These are phyloP conservation scores for Myotis lucifugus DNA, from an alignment of 2,113 vertebrate genomes.

Conservation along the genomic window DNA sequence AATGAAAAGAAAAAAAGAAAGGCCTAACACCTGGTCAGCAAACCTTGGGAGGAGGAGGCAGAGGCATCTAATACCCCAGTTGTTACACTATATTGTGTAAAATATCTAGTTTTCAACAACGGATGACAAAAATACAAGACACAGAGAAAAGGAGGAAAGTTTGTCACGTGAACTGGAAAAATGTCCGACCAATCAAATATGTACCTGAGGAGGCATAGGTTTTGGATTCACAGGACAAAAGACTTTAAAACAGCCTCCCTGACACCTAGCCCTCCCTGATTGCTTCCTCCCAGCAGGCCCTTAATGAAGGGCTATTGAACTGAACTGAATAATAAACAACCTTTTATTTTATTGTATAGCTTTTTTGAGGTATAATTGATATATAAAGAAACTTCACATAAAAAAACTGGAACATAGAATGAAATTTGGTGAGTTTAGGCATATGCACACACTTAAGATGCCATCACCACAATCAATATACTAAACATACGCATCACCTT, in stretches of 20 bases:
- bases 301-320: background rate
- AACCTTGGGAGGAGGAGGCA: fast-evolving
- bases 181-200: background rate
- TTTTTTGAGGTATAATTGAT: background rate
- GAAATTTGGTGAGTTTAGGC: background rate
- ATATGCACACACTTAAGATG: background rate
- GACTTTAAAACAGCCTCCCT: background rate
- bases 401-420: too few relatives aligned
- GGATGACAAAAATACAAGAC: background rate
- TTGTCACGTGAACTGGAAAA: background rate
- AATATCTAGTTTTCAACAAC: background rate
- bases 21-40: background rate
- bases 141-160: background rate
- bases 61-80: background rate
- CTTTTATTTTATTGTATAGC: background rate
- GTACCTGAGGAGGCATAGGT: fast-evolving
- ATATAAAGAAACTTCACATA: background rate
- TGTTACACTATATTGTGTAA: background rate
- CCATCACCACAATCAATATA: background rate
- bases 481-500: background rate
- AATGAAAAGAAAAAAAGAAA: background rate
- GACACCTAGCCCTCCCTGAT: background rate
- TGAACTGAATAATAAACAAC: background rate
- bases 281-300: background rate
- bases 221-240: background rate